phyloP scores from a whole-genome alignment of 2,113 vertebrate genomes.

The Ploceus nigricollis region DNA sequence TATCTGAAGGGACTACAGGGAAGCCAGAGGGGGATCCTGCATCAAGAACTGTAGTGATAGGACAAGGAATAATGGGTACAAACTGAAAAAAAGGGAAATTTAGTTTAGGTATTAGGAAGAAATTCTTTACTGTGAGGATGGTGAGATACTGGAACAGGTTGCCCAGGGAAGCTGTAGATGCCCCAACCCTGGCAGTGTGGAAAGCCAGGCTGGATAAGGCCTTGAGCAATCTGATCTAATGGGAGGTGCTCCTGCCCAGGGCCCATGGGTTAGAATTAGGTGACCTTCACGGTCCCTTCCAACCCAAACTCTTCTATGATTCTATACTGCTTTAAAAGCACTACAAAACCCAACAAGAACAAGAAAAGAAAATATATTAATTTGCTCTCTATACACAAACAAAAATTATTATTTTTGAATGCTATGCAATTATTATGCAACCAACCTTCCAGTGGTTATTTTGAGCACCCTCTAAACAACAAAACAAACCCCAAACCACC shows the following conservation, averaged over 20 bases:
- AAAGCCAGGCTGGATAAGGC: neutral
- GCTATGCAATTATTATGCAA: neutral
- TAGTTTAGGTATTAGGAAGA: neutral
- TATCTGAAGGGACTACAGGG: neutral
- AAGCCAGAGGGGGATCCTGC: neutral
- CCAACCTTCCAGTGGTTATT: neutral
- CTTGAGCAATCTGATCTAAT: neutral
- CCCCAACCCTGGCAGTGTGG: neutral
- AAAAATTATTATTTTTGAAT: neutral
- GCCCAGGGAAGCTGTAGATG: neutral
- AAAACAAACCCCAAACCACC: neutral
- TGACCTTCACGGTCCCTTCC: neutral
- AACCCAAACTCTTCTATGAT: neutral
- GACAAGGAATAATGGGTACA: neutral
- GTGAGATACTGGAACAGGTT: neutral
- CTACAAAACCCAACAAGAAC: neutral
- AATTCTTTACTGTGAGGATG: neutral
- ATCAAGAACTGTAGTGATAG: neutral
- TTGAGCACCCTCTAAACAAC: neutral
- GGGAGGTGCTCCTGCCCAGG: neutral
- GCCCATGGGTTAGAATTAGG: neutral
- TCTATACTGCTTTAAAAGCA: neutral
- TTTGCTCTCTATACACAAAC: neutral
- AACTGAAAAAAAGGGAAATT: neutral
- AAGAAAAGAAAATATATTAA: neutral